phyloP scores from a whole-genome alignment of 2,888 invertebrate species.

The Aethes cnicana region DNA sequence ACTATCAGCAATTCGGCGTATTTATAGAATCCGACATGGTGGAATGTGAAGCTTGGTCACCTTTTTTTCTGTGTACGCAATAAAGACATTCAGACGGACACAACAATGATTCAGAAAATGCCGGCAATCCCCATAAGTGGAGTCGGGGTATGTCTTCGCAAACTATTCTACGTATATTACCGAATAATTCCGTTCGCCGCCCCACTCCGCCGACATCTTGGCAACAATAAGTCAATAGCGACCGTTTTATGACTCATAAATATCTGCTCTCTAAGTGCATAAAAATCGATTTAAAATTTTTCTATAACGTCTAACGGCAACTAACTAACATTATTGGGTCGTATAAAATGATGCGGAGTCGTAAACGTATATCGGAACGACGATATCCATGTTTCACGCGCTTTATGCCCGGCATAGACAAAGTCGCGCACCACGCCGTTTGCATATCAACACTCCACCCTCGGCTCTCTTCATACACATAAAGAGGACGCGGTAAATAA shows the following conservation, averaged over 20 bases:
- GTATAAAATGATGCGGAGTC: constrained; percentile 27
- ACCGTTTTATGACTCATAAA: constrained; percentile 14
- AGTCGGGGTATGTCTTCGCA: constrained; percentile 11
- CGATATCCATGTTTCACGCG: constrained; percentile 29
- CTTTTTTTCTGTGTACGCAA: constrained; percentile 16
- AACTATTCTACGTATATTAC: constrained; percentile 18
- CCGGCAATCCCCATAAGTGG: constrained; percentile 24
- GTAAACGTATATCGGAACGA: constrained; percentile 29
- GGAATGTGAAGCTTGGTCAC: constrained; percentile 4
- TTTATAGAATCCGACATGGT: background rate
- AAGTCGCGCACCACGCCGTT: constrained; percentile 29
- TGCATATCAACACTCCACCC: constrained; percentile 27
- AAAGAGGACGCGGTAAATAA: constrained; percentile 22
- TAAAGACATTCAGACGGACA: constrained; percentile 30
- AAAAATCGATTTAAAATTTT: constrained; percentile 6
- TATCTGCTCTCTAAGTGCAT: constrained; percentile 8
- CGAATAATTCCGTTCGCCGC: constrained; percentile 15
- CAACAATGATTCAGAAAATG: constrained; percentile 27
- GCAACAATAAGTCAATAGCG: constrained; percentile 28
- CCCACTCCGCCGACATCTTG: constrained; percentile 19
- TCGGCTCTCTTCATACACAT: constrained; percentile 6
- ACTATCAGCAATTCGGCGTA: background rate
- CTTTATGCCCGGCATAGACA: constrained; percentile 23
- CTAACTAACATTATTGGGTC: constrained; percentile 25
- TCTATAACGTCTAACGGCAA: constrained; percentile 12